These are phyloP conservation scores for Lithosia quadra DNA, from an alignment of 2,888 invertebrate genomes.

Conservation along the genomic window DNA sequence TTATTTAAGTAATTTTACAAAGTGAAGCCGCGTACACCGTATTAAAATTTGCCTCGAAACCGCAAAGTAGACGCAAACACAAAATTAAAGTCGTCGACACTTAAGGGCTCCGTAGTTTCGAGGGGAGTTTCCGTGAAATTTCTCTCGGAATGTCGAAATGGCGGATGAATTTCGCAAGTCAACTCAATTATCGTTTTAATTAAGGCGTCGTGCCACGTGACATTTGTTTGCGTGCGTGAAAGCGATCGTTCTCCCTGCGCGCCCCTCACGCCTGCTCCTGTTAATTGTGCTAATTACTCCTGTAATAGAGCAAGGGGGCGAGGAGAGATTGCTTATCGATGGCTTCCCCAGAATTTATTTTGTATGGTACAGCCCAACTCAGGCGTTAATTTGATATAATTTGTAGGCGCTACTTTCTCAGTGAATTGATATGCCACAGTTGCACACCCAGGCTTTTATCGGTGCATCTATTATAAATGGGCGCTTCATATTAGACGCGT, in stretches of 20 bases:
- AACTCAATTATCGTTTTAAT: constrained; percentile 88
- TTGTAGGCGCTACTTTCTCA: constrained; percentile 54
- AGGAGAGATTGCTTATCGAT: constrained; percentile 85
- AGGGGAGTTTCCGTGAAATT: constrained; percentile 83
- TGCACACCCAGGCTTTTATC: constrained; percentile 21
- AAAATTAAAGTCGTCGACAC: constrained; percentile 86
- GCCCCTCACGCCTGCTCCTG: constrained; percentile 68
- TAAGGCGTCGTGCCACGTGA: constrained; percentile 86
- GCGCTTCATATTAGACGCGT: constrained; percentile 42
- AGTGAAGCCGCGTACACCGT: constrained; percentile 77
- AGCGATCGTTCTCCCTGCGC: constrained; percentile 74
- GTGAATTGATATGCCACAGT: constrained; percentile 20
- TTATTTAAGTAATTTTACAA: constrained; percentile 83
- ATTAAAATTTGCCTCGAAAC: constrained; percentile 83
- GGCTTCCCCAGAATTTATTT: constrained; percentile 79
- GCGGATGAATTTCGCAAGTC: constrained; percentile 86
- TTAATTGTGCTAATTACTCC: constrained; percentile 88
- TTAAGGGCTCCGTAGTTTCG: constrained; percentile 84
- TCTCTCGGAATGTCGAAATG: constrained; percentile 85
- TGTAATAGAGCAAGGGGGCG: constrained; percentile 84
- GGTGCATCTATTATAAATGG: constrained; percentile 38
- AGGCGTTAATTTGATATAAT: constrained; percentile 66
- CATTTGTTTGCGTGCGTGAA: constrained; percentile 87
- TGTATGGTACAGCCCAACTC: constrained; percentile 70
- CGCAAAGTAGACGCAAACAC: constrained; percentile 86